Conservation (phyloP, 1,140 invertebrate genomes). For the Portunus trituberculatus region DNA sequence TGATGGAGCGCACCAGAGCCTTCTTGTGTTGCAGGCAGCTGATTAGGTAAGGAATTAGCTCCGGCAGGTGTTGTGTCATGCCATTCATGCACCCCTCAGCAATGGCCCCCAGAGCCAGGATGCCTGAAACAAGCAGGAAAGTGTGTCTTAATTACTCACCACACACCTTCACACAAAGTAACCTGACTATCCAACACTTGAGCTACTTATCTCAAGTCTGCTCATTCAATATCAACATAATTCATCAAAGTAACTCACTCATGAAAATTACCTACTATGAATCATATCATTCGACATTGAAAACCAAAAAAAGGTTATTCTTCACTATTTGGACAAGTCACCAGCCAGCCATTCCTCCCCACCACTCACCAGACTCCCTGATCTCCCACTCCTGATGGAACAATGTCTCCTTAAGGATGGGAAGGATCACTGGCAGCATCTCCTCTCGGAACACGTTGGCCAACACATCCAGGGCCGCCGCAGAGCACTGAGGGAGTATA, state of each 20-base stretch:
- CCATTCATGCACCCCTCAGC: constrained; percentile 99
- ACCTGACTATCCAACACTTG: no score
- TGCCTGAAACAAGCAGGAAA: constrained; percentile 81
- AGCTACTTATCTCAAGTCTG: no score
- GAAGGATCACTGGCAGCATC: constrained; percentile 94
- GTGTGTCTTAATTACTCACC: neutral
- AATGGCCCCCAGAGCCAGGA: constrained; percentile 97
- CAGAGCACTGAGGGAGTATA: constrained; percentile 89
- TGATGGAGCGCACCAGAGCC: constrained; percentile 97
- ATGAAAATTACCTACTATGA: no score
- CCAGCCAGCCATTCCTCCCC: no score
- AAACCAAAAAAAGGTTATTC: no score
- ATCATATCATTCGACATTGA: no score
- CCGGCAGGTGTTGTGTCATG: constrained; percentile 97
- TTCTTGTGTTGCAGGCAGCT: constrained; percentile 96
- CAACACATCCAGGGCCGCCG: constrained; percentile 97
- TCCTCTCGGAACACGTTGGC: constrained; percentile 99
- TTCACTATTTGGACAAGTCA: no score
- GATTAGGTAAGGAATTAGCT: constrained; percentile 98
- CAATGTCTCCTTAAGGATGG: constrained; percentile 97
- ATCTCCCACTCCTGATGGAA: constrained; percentile 98
- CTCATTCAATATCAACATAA: no score
- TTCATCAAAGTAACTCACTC: no score
- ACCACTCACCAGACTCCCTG: constrained; percentile 89
- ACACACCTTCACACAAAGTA: neutral